These are phyloP conservation scores for Burhinus oedicnemus DNA, from an alignment of 2,113 vertebrate species.

Conservation along the genomic window DNA sequence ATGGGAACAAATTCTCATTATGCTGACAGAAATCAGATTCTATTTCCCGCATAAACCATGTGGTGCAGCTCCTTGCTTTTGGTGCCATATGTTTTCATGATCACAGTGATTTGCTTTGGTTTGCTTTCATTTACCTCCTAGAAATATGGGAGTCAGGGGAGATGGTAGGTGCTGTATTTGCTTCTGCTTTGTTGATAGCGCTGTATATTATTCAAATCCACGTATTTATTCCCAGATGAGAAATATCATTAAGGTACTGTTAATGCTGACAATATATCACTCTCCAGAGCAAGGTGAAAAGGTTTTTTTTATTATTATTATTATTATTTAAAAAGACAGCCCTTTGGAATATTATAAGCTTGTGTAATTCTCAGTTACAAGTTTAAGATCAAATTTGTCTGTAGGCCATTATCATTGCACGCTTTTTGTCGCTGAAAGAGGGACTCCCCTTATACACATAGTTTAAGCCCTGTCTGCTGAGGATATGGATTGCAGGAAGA, in stretches of 20 bases:
- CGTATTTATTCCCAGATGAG: slow-evolving; percentile 20
- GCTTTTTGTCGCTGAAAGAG: background rate
- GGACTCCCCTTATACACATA: background rate
- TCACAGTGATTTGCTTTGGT: slow-evolving; percentile 49
- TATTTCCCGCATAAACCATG: slow-evolving; percentile 30
- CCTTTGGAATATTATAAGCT: background rate
- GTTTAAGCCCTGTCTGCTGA: background rate
- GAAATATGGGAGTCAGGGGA: slow-evolving; percentile 38
- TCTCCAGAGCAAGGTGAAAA: background rate
- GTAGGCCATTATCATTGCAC: background rate
- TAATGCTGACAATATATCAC: background rate
- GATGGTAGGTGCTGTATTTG: slow-evolving; percentile 24
- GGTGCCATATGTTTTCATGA: slow-evolving; percentile 53
- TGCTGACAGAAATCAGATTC: slow-evolving; percentile 39
- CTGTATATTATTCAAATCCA: slow-evolving; percentile 5
- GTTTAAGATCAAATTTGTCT: background rate
- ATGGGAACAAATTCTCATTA: slow-evolving; percentile 49
- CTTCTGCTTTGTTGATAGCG: background rate
- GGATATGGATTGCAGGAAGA: background rate
- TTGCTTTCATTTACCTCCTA: slow-evolving; percentile 48
- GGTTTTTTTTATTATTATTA: background rate
- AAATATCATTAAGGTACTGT: slow-evolving; percentile 10
- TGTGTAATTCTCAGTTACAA: background rate
- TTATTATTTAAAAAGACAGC: background rate
- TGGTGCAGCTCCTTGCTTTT: slow-evolving; percentile 12